Evolutionary conservation across 2,888 invertebrate species (phyloP), one percentile per base, ranked within the genome.

Genomic region (Phyto melanocephala): DNA sequence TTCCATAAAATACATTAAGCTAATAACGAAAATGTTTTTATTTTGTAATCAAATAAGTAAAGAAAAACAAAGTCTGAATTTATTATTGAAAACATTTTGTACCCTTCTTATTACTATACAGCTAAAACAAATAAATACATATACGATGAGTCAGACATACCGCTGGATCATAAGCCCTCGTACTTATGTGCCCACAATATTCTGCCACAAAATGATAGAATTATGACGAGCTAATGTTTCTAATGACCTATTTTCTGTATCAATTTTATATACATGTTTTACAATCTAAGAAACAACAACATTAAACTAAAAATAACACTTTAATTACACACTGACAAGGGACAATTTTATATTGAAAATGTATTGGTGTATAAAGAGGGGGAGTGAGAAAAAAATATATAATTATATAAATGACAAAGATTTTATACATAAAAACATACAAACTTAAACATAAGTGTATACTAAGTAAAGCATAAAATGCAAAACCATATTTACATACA

Each of bases 211-310:
- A 67, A 84, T 87, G 87, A 87, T 86, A 86, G 88, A 88, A 86
- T 86, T 87, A 88, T 87, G 88, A 87, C 85, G 86, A 86, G 86
- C 86, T 87, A 88, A 87, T 87, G 87, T 83, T 87, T 85, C 84
- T 86, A 87, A 87, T 87, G 88, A 87, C 88, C 88, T 87, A 86
- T 86, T 88, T 87, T 87, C 85, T 84, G 84, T 87, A 86, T 87
- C 86, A 86, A 85, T 84, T 86, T 85, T 85, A 70, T 54, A 77
- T 68, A 47, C 58, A 70, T 82, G 70, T 82, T 75, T 52, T 54
- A 79, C 65, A 67, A 65, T 70, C 68, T 71, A 28, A 60, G 75
- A 33, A 81, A 70, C 74, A 68, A 70, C 58, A 62, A 83, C 67
- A 84, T 74, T 50, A 35, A 17, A 75, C 87, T 87, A 87, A 87